Evolutionary conservation across 2,888 invertebrate genomes (phyloP), one percentile per base, ranked within the genome.

Genomic region (Teinopalpus imperialis): DNA sequence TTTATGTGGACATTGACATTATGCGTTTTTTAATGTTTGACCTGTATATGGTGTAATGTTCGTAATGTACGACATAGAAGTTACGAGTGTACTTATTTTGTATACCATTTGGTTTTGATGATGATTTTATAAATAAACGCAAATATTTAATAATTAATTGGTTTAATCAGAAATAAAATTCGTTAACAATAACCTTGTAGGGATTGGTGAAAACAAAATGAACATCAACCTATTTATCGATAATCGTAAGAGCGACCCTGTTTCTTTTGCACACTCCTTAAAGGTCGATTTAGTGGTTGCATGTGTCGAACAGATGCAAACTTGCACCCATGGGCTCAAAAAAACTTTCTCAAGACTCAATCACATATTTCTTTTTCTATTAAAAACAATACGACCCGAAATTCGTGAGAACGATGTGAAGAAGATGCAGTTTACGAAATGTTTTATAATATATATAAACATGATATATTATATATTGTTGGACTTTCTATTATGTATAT

Each of bases 241-340:
- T 53, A 57, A 32, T 20, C 7, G 21, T 2, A 1, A 16, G 24
- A 14, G 35, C 74, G 66, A 48, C 81, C 59, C 73, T 72, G 69
- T 50, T 52, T 59, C 69, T 75, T 77, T 81, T 72, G 82, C 80
- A 54, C 78, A 74, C 61, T 70, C 54, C 66, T 70, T 65, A 74
- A 72, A 74, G 66, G 73, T 73, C 72, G 69, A 66, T 63, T 75
- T 71, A 71, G 69, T 66, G 73, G 73, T 65, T 73, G 74, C 86
- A 87, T 69, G 66, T 86, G 86, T 69, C 57, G 58, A 66, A 59
- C 86, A 86, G 82, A 85, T 87, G 86, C 70, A 76, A 60, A 53
- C 56, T 53, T 62, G 57, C 54, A 65, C 64, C 69, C 66, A 61
- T 55, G 64, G 65, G 52, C 54, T 65, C 61, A 60, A 64, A 68